Evolutionary conservation across 2,113 vertebrate genomes (phyloP).

Genomic region (Junco hyemalis): DNA sequence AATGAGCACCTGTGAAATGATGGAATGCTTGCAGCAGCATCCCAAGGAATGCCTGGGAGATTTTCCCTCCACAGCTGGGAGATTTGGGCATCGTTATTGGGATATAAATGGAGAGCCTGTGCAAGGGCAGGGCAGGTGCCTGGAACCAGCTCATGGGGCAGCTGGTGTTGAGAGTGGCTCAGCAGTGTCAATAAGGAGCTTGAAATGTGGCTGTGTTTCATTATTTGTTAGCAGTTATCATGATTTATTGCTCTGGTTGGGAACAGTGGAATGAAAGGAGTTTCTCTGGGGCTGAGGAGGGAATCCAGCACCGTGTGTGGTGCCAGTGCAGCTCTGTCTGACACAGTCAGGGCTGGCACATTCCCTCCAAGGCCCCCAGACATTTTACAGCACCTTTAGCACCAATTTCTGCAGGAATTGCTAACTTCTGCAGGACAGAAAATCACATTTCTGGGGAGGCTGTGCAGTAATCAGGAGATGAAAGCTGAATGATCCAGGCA

Average conservation of each 20-base stretch:
- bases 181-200: not conserved
- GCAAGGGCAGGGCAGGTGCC: not conserved
- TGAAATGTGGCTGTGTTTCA: not conserved
- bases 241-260: not conserved
- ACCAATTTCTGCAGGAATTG: conserved; percentile 8
- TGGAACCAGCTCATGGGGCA: not conserved
- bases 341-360: not conserved
- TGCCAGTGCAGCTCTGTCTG: not conserved
- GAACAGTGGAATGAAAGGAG: not conserved
- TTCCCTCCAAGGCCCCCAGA: not conserved
- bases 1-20: conserved; percentile 32
- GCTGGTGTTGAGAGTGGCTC: not conserved
- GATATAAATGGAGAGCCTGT: not conserved
- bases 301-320: conserved; percentile 11
- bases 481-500: not conserved
- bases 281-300: not conserved
- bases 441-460: not conserved
- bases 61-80: not conserved
- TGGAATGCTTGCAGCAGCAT: not conserved
- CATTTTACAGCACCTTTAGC: conserved; percentile 7
- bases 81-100: not conserved
- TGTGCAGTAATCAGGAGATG: not conserved
- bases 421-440: conserved; percentile 35
- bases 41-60: not conserved
- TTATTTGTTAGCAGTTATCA: not conserved